Evolutionary conservation across 2,888 invertebrate genomes (phyloP).

Genomic region (Acronicta alni): DNA sequence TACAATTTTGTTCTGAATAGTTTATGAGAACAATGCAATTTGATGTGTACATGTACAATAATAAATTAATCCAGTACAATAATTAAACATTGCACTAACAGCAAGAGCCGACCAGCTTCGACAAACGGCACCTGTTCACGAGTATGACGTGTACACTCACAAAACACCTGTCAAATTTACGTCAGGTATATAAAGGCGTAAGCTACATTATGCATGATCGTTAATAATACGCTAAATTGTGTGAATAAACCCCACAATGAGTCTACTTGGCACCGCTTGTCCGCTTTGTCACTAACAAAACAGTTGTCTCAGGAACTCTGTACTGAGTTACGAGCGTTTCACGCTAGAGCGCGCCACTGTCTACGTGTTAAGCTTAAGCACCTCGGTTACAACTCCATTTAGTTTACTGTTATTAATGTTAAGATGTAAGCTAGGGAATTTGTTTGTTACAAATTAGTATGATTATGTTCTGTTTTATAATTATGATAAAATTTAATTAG

Average conservation of each 20-base stretch:
- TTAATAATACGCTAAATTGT: neutral
- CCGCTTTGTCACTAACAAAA: neutral
- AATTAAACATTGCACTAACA: too few species aligned
- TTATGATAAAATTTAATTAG: too few species aligned
- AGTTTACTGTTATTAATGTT: slow-evolving; percentile 18
- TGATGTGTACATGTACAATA: too few species aligned
- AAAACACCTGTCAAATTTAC: too few species aligned
- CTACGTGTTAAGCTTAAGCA: neutral
- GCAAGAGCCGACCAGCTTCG: too few species aligned
- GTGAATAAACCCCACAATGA: neutral
- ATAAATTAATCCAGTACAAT: too few species aligned
- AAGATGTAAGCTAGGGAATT: slow-evolving; percentile 5
- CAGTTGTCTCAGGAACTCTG: neutral
- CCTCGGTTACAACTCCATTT: slow-evolving; percentile 11
- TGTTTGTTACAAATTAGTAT: neutral
- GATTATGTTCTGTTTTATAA: neutral
- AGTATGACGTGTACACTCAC: too few species aligned
- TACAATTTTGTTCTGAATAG: too few species aligned
- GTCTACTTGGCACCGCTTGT: neutral
- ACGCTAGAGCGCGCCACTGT: neutral
- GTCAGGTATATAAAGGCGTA: too few species aligned
- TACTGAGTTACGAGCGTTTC: neutral
- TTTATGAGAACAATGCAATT: too few species aligned
- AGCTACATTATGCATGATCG: too few species aligned
- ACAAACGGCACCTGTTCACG: too few species aligned